These are phyloP conservation scores for Suncus etruscus DNA, from an alignment of 2,113 vertebrate genomes.

Conservation along the genomic window DNA sequence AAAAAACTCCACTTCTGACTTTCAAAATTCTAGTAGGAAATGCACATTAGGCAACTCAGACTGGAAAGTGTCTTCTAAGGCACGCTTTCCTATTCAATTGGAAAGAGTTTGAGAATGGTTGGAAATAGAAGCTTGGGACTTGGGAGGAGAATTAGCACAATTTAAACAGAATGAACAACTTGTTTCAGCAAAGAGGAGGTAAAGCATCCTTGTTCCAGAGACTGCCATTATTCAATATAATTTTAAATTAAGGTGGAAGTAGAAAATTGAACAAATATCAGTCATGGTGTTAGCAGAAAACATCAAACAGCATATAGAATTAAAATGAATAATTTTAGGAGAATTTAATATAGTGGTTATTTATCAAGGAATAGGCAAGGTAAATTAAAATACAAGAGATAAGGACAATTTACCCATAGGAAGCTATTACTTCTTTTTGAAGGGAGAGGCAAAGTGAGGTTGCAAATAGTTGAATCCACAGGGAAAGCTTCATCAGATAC, in stretches of 20 bases:
- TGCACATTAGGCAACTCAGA: background rate
- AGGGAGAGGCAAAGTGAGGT: background rate
- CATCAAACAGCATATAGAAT: background rate
- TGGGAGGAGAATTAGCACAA: background rate
- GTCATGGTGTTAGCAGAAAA: background rate
- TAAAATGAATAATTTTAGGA: background rate
- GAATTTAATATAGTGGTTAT: background rate
- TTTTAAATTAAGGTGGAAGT: background rate
- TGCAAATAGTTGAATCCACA: background rate
- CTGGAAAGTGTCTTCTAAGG: too few species aligned
- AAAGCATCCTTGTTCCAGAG: background rate
- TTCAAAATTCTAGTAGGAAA: background rate
- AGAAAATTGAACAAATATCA: background rate
- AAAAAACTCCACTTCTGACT: background rate
- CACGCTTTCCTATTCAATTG: background rate
- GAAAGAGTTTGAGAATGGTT: background rate
- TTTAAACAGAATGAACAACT: background rate
- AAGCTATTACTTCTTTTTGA: background rate
- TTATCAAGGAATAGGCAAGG: background rate
- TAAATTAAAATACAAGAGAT: constrained; percentile 13
- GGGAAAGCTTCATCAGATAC: background rate
- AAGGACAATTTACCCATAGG: background rate
- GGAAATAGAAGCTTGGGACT: background rate
- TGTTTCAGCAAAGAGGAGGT: background rate
- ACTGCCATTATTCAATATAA: background rate